phyloP scores from a whole-genome alignment of 2,797 vertebrate species.

The Gila robusta region DNA sequence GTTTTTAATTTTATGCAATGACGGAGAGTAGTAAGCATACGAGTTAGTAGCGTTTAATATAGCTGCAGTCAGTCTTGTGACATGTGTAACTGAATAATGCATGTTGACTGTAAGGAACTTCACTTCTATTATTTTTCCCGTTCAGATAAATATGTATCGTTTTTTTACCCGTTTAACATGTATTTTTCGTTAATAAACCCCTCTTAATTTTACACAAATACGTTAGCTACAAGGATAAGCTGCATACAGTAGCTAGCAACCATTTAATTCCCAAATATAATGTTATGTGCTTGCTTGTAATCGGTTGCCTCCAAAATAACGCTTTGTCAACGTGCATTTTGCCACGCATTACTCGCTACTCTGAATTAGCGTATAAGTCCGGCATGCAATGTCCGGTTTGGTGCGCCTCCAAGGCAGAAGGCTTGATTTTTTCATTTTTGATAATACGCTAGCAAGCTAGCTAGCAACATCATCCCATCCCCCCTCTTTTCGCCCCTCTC shows the following conservation, averaged over 20 bases:
- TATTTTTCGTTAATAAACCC: constrained; percentile 13
- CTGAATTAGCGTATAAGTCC: constrained; percentile 56
- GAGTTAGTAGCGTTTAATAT: background rate
- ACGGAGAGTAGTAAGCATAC: too few relatives aligned
- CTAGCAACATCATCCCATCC: constrained; percentile 71
- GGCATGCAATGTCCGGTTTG: constrained; percentile 46
- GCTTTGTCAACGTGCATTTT: constrained; percentile 56
- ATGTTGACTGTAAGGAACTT: background rate
- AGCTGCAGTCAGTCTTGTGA: constrained; percentile 1
- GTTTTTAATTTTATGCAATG: background rate
- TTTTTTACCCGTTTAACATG: too few relatives aligned
- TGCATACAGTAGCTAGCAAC: constrained; percentile 54
- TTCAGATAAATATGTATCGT: background rate
- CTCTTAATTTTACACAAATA: constrained; percentile 40
- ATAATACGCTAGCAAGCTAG: constrained; percentile 62
- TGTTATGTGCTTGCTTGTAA: constrained; percentile 57
- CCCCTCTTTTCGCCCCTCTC: constrained; percentile 65
- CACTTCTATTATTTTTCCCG: background rate
- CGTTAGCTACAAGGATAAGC: constrained; percentile 47
- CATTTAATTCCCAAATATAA: constrained; percentile 54
- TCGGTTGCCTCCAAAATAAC: constrained; percentile 56
- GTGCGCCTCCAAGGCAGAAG: constrained; percentile 37
- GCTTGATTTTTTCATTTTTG: constrained; percentile 61
- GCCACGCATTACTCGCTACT: constrained; percentile 55
- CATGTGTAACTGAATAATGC: constrained; percentile 27